Base-by-base conservation (phyloP, 1,140 invertebrate species). In the Polypedilum pembai region DNA sequence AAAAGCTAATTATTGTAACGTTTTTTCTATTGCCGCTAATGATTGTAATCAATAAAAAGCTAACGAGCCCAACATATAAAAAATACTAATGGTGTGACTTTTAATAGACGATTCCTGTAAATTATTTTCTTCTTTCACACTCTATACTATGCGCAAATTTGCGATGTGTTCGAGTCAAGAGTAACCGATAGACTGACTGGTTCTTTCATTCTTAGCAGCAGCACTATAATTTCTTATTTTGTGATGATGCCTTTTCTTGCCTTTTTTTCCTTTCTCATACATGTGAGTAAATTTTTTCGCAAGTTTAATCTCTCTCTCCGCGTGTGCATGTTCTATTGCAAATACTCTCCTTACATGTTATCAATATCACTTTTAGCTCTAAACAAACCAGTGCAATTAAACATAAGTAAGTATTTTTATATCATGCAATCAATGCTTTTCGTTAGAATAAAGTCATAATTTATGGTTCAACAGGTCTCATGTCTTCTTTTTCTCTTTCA, bases 231-330 rank as follows among this genome's bases (percentile, higher is more conserved):
- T 69, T 56, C 45, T 33, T 33, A 33, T 33, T 33, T n/a, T 56
- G 12, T 56, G 45, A 56, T 56, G 45, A 56, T 69, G 65, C 20
- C 65, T 69, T 69, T 69, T 69, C n/a, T n/a, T 8, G 3, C 1
- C 18, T 21, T 69, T 66, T 66, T 69, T 20, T 69, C 17, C 65
- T 21, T 69, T 69, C 65, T 69, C 65, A 20, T 69, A 69, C 65
- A 45, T 45, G 41, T 45, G 15, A 45, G 41, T 45, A 3, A 5
- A 33, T 1, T 33, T 33, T 33, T 33, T 15, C 3, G 45, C 45
- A n/a, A 56, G n/a, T 56, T 56, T 4, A 56, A 8, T 56, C 45
- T 56, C 12, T 56, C 45, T 56, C n/a, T 12, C 4, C 45, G 45
- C 12, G 45, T n/a, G 12, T 4, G n/a, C 45, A 15, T 33, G 24